phyloP scores from a whole-genome alignment of 2,888 invertebrate species.

The Thymelicus acteon region DNA sequence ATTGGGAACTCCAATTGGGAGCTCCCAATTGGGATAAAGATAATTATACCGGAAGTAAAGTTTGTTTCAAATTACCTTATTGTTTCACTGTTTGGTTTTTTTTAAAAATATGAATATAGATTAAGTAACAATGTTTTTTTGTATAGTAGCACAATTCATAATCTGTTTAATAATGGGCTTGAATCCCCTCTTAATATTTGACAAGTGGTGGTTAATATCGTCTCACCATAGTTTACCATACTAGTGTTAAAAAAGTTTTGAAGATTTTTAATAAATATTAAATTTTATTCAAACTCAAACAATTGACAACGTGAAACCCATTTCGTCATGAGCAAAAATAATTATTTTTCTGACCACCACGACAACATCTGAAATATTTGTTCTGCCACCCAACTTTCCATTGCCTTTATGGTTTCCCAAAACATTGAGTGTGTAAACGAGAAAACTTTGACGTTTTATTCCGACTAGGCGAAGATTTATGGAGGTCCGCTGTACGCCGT shows the following conservation, averaged over 20 bases:
- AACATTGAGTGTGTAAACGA: conserved; percentile 31
- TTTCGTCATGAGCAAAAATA: no score
- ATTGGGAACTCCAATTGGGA: not conserved
- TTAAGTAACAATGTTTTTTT: no score
- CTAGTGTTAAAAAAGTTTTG: no score
- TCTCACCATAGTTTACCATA: no score
- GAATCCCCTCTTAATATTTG: no score
- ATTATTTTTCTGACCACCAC: not conserved
- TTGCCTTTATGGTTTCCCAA: conserved; percentile 18
- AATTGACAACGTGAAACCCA: no score
- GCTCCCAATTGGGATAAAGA: not conserved
- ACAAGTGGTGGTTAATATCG: no score
- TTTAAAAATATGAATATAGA: not conserved
- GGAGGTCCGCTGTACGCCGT: not conserved
- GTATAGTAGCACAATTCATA: no score
- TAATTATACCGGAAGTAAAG: not conserved
- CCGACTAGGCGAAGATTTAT: conserved; percentile 16
- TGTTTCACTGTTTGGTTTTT: not conserved
- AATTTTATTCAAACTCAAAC: no score
- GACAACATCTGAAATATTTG: not conserved
- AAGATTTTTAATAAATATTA: no score
- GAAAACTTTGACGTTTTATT: conserved; percentile 29
- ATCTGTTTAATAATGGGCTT: no score
- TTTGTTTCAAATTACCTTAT: not conserved
- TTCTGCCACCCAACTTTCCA: not conserved